Base-by-base conservation (phyloP, 2,113 vertebrate species). In the Stigmatopora argus region DNA sequence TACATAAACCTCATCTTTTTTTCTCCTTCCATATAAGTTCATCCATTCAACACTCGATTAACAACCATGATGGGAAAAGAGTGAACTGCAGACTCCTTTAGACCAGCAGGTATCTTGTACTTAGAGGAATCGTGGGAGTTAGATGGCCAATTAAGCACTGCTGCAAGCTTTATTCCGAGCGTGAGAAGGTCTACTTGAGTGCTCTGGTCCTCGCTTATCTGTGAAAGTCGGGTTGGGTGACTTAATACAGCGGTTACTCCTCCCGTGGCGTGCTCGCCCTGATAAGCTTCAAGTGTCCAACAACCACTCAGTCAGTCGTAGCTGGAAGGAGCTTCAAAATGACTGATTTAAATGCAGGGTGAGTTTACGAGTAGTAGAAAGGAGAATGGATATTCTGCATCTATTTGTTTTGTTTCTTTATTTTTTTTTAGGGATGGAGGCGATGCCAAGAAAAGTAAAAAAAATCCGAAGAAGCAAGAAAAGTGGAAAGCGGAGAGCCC, bases 391-490 rank as follows among this genome's bases (percentile, higher is more conserved):
- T 18, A 18, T 7, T 47, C 3, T 48, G 5, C 10, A 38, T 65
- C 26, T 31, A 31, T 64, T 64, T 47, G 48, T 19, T 7, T 17
- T 21, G 51, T 3, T 14, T 45, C 21, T 3, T 7, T 26, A 7
- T 55, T 23, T 26, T 26, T 55, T 31, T 19, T 9, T 23, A 88
- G 86, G 60, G 64, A 68, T 67, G 87, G 88, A 0, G 88, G 84
- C 68, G 85, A 85, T 71, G 87, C 88, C 73, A 94, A 92, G 88
- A 93, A 92, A 86, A 94, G 90, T 85, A 95, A 93, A 84, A 89
- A 93, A 64, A 97, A 92, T 71, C 88, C 90, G 74, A 93, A 91
- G 88, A 95, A 93, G 88, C 91, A 90, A 21, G 91, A 93, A 73
- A 85, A 90, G 73, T 92, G 85, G 78, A 93, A 90, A 66, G 91